Evolutionary conservation across 2,888 invertebrate genomes (phyloP), one percentile per base, ranked within the genome.

Genomic region (Portevinia maculata): DNA sequence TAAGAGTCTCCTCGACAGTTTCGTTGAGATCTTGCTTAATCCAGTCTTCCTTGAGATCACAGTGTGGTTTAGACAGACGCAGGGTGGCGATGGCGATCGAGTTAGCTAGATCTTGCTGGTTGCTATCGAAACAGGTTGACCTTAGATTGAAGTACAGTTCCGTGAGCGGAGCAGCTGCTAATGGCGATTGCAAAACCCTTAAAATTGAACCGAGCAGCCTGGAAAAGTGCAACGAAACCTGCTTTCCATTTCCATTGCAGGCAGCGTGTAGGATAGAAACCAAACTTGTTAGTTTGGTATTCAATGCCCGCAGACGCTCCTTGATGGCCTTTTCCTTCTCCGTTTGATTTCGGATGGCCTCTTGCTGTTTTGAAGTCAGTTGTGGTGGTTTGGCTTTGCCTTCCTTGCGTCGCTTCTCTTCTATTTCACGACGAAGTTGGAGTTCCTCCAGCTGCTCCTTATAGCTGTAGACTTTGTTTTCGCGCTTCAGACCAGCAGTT

Each of bases 401-500:
- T 87, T 96, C 95, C 74, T 93, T 93, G 28, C 94, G 93, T 64
- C 94, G 94, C 90, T 97, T 97, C 86, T 97, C 98, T 86, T 98
- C 98, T 17, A 98, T 91, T 91, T 99, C 98, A 79, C 97, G 94
- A n/a, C 96, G 92, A 64, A 99, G 91, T 88, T 98, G 97, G 85
- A 98, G 90, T 89, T 99, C 99, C 88, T 98, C 99, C 87, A 98
- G 92, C 89, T 99, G 99, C 83, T 99, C 99, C 88, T 98, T 97
- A 90, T 97, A 98, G 83, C 98, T 97, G 90, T 99, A 99, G 1
- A 95, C 96, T 91, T 98, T 99, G 90, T 97, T 99, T 90, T 99
- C 99, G 13, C 98, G 93, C 90, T 97, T 98, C 89, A 99, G 93
- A 87, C 99, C 89, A 13, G 86, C 85, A 9, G 88, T 89, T 15